These are phyloP conservation scores for Hydractinia symbiolongicarpus DNA, from an alignment of 30 jellyfish, hydroid and myxozoan species.

Conservation along the genomic window DNA sequence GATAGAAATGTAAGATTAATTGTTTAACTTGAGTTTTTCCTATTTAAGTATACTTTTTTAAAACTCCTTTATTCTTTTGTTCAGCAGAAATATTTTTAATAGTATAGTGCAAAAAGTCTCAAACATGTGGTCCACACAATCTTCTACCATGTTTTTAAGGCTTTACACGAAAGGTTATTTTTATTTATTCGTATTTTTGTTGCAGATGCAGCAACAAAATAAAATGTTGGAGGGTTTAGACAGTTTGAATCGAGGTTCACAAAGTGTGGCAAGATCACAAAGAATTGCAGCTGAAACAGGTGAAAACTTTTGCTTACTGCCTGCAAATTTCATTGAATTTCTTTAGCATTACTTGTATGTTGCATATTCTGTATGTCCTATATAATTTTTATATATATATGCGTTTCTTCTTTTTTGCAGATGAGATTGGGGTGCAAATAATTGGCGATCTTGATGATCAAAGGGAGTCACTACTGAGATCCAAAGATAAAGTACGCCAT, in stretches of 20 bases:
- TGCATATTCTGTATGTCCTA: background rate
- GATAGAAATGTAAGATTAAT: constrained; percentile 40
- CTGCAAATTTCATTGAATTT: background rate
- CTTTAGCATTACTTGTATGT: background rate
- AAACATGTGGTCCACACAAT: too few relatives aligned
- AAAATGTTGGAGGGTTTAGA: constrained; percentile 84
- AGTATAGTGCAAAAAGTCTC: too few relatives aligned
- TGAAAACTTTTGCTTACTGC: background rate
- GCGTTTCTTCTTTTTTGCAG: constrained; percentile 18
- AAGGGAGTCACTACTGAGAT: constrained; percentile 66
- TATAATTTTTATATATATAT: background rate
- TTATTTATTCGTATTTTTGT: background rate
- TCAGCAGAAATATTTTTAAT: too few relatives aligned
- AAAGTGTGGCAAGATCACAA: constrained; percentile 73
- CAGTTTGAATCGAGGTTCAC: constrained; percentile 61
- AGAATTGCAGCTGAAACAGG: constrained; percentile 97
- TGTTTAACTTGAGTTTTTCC: background rate
- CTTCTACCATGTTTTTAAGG: too few relatives aligned
- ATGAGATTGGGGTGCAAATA: constrained; percentile 71
- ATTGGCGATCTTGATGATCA: constrained; percentile 66
- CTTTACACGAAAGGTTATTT: too few relatives aligned
- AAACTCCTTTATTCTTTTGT: background rate
- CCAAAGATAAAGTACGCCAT: constrained; percentile 54
- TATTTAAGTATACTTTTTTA: background rate
- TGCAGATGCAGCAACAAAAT: constrained; percentile 51